phyloP scores from a whole-genome alignment of 2,888 invertebrate species.

The Melieria crassipennis region DNA sequence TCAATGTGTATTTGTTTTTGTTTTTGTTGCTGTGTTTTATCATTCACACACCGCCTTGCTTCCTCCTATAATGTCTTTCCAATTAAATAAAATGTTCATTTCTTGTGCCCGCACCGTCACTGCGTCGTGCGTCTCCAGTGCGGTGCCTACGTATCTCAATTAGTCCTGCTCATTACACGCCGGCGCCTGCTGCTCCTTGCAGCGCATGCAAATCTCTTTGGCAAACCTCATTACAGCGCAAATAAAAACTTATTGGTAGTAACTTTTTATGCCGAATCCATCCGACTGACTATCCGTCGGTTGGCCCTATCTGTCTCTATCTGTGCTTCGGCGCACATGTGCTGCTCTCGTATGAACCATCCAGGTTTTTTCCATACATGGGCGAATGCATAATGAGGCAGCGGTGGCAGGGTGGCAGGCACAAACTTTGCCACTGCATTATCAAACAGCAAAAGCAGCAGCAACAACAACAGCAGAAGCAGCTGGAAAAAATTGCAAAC shows the following conservation, averaged over 20 bases:
- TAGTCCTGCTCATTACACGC: neutral
- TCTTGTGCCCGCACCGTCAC: neutral
- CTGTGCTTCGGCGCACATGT: conserved; percentile 5
- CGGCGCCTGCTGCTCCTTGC: neutral
- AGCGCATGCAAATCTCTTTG: conserved; percentile 33
- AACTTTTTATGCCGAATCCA: conserved; percentile 16
- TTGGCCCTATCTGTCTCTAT: conserved; percentile 5
- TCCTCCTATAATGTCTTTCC: conserved; percentile 33
- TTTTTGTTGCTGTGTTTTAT: neutral
- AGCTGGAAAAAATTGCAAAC: conserved; percentile 14
- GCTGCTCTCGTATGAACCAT: neutral
- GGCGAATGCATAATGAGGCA: neutral
- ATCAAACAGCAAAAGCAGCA: neutral
- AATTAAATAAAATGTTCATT: conserved; percentile 26
- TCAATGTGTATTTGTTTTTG: neutral
- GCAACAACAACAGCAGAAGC: neutral
- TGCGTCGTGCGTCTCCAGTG: too few species aligned
- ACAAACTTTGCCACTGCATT: conserved; percentile 20
- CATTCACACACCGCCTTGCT: conserved; percentile 28
- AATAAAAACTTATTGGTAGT: conserved; percentile 36
- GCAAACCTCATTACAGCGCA: conserved; percentile 37
- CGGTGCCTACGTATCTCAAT: too few species aligned
- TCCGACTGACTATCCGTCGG: conserved; percentile 10
- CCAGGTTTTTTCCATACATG: too few species aligned
- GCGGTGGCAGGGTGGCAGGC: conserved; percentile 15